These are phyloP conservation scores for Syngnathus typhle DNA, from an alignment of 2,113 vertebrate species.

Conservation along the genomic window DNA sequence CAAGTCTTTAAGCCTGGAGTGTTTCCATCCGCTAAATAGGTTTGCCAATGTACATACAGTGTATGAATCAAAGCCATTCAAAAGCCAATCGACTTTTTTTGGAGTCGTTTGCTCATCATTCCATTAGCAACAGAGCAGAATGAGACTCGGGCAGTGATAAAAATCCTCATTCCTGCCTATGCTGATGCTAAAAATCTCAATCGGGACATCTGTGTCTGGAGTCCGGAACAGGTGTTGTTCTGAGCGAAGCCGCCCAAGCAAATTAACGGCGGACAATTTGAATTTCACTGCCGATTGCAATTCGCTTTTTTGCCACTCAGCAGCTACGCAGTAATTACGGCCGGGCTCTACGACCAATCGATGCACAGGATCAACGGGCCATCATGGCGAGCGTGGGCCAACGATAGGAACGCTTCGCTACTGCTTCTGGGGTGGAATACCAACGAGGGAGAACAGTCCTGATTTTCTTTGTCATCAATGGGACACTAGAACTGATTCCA, in stretches of 20 bases:
- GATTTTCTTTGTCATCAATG: neutral
- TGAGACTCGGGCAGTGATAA: conserved; percentile 47
- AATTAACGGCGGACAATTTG: conserved; percentile 56
- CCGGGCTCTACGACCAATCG: neutral
- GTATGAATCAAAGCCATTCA: neutral
- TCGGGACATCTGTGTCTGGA: conserved; percentile 61
- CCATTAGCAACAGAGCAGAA: conserved; percentile 15
- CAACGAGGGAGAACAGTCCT: neutral
- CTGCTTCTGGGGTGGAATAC: neutral
- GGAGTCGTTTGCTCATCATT: neutral
- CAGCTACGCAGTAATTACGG: neutral
- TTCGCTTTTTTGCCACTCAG: neutral
- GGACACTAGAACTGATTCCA: neutral
- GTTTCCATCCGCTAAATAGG: neutral
- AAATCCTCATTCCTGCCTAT: conserved; percentile 50
- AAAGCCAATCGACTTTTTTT: neutral
- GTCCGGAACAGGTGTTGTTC: conserved; percentile 59
- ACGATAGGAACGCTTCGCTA: neutral
- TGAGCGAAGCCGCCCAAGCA: conserved; percentile 49
- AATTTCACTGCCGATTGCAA: conserved; percentile 4
- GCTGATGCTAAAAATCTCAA: conserved; percentile 63
- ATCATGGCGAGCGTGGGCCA: neutral
- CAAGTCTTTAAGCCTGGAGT: neutral
- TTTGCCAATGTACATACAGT: neutral
- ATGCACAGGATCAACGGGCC: neutral